phyloP scores from a whole-genome alignment of 2,113 vertebrate species.

The Passer montanus region DNA sequence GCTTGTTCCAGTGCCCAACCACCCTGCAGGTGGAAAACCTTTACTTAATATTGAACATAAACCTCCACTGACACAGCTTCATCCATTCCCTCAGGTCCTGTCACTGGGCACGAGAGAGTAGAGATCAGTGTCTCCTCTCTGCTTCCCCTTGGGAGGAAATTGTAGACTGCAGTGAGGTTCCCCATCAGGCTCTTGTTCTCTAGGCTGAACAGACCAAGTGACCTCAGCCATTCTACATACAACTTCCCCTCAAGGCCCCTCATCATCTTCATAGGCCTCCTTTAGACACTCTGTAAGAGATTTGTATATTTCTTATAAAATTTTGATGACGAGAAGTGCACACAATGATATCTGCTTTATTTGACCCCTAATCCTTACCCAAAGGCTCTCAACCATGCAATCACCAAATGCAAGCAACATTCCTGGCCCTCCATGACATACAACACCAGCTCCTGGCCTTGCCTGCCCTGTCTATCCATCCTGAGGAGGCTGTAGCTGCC shows the following conservation, averaged over 20 bases:
- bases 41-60: not conserved
- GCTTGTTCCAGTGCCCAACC: not conserved
- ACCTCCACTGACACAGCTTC: not conserved
- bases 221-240: not conserved
- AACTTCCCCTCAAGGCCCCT: not conserved
- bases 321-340: not conserved
- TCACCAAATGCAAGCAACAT: not conserved
- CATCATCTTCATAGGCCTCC: not conserved
- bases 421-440: not conserved
- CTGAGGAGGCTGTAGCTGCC: not conserved
- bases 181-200: not conserved
- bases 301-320: not conserved
- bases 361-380: not conserved
- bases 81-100: not conserved
- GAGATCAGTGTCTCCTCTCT: not conserved
- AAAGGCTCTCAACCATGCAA: not conserved
- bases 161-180: not conserved
- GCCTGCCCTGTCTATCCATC: not conserved
- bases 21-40: fast-evolving
- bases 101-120: not conserved
- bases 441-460: not conserved
- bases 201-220: not conserved
- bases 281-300: not conserved
- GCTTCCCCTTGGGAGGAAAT: not conserved
- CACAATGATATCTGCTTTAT: not conserved